phyloP scores from a whole-genome alignment of 2,888 invertebrate species.

The Plebejus melissa region DNA sequence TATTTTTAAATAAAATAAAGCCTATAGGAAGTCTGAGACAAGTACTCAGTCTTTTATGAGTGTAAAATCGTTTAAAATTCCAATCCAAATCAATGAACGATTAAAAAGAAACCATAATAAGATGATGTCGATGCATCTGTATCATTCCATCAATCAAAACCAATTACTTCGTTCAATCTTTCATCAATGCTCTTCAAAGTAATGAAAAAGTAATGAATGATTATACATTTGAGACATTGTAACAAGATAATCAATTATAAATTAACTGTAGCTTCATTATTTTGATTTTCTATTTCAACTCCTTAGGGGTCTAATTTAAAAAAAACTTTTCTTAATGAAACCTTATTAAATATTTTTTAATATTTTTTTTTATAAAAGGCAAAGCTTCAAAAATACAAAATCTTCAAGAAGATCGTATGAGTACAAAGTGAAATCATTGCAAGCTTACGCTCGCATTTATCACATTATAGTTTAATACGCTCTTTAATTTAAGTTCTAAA shows the following conservation, averaged over 20 bases:
- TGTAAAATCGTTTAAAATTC: neutral
- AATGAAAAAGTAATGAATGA: conserved; percentile 5
- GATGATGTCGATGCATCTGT: conserved; percentile 9
- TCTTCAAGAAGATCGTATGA: too few species aligned
- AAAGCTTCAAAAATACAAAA: too few species aligned
- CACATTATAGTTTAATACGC: too few species aligned
- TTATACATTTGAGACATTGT: neutral
- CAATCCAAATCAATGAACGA: neutral
- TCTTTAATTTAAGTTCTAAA: too few species aligned
- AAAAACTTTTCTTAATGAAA: too few species aligned
- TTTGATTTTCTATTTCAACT: too few species aligned
- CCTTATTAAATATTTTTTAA: too few species aligned
- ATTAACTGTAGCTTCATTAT: neutral
- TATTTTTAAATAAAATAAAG: too few species aligned
- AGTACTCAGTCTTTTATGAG: neutral
- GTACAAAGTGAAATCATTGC: too few species aligned
- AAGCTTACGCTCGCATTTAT: too few species aligned
- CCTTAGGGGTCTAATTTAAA: too few species aligned
- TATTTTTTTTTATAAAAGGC: too few species aligned
- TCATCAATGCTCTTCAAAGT: neutral
- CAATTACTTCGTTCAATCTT: neutral
- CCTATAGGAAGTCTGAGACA: neutral
- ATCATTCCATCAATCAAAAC: conserved; percentile 10
- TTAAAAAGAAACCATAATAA: conserved; percentile 3
- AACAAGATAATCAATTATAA: neutral